A percentile compares a stretch with the other conserved stretches of the same genome.
These are phyloP conservation scores for Camponotus fellah DNA, from an alignment of 2,888 invertebrate genomes.

Conservation along the genomic window DNA sequence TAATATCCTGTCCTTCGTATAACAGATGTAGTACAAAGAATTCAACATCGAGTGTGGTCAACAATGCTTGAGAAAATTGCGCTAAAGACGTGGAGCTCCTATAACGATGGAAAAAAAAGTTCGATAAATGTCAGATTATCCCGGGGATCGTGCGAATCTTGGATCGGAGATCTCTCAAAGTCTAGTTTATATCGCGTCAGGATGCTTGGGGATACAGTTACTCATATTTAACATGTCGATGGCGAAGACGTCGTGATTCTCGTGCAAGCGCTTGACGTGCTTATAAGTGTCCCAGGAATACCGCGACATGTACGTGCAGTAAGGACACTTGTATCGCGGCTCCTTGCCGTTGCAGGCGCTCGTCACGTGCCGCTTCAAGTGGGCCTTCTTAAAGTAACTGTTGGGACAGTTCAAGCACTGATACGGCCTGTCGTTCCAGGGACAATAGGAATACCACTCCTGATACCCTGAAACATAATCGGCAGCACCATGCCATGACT, in stretches of 20 bases:
- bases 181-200: neutral
- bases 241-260: slow-evolving; percentile 65
- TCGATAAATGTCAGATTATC: neutral
- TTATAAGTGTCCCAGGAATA: slow-evolving; percentile 76
- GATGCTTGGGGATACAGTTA: slow-evolving; percentile 54
- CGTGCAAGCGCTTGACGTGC: slow-evolving; percentile 78
- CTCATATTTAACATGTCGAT: slow-evolving; percentile 66
- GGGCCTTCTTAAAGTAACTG: slow-evolving; percentile 72
- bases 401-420: slow-evolving; percentile 75
- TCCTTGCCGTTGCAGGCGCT: slow-evolving; percentile 74
- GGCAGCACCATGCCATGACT: slow-evolving; percentile 41
- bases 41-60: neutral
- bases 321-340: slow-evolving; percentile 83
- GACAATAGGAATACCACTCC: slow-evolving; percentile 53
- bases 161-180: neutral
- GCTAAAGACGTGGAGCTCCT: neutral
- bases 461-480: slow-evolving; percentile 60
- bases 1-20: neutral
- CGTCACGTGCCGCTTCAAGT: slow-evolving; percentile 72
- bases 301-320: slow-evolving; percentile 73
- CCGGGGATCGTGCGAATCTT: neutral
- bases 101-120: neutral
- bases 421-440: slow-evolving; percentile 69
- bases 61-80: neutral
- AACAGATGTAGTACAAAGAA: neutral